phyloP scores from a whole-genome alignment of 2,888 invertebrate genomes.

The Pristionchus fissidentatus region DNA sequence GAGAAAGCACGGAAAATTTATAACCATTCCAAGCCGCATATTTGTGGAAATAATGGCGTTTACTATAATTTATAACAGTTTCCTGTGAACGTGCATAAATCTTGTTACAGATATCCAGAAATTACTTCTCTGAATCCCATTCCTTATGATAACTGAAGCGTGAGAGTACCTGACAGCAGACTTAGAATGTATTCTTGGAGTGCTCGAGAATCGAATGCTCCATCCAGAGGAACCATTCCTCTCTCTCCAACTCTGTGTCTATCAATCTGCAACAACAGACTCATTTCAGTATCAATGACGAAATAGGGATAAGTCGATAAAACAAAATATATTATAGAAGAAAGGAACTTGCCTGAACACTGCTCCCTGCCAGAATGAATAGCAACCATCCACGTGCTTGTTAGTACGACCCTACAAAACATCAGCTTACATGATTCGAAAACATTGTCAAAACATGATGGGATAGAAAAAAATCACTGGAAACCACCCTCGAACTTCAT shows the following conservation, averaged over 20 bases:
- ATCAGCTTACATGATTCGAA: no score
- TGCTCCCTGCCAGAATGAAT: slow-evolving; percentile 98
- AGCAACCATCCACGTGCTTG: slow-evolving; percentile 97
- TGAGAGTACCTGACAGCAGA: slow-evolving; percentile 86
- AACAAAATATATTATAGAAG: no score
- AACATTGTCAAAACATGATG: background rate
- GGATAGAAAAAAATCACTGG: slow-evolving; percentile 73
- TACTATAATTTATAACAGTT: no score
- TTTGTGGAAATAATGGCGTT: no score
- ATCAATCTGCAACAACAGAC: slow-evolving; percentile 56
- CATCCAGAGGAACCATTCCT: slow-evolving; percentile 48
- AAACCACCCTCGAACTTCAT: slow-evolving; percentile 96
- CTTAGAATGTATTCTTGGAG: slow-evolving; percentile 93
- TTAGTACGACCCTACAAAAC: slow-evolving; percentile 93
- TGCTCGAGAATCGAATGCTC: slow-evolving; percentile 76
- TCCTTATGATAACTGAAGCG: background rate
- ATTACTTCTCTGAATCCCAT: no score
- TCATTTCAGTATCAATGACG: no score
- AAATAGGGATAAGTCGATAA: no score
- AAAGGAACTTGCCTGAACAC: slow-evolving; percentile 81
- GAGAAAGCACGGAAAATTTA: no score
- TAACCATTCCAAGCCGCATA: no score
- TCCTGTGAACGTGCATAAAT: no score
- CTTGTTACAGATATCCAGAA: no score
- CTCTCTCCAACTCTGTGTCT: slow-evolving; percentile 58